Conservation (phyloP, 2,113 vertebrate species). For the Miniopterus natalensis region DNA sequence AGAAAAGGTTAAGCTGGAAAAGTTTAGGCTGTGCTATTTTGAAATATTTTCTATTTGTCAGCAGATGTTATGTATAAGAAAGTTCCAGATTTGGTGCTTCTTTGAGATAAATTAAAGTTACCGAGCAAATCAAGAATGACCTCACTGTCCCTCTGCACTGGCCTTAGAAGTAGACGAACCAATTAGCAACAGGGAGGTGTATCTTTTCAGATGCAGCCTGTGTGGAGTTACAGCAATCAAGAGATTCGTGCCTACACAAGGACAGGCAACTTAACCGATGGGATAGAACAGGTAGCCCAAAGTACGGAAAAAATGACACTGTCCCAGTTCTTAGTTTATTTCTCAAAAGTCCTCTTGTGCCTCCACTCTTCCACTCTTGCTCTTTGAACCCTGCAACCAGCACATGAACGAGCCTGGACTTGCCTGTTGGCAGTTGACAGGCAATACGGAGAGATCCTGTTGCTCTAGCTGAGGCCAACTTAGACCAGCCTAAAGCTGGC, state of each 20-base stretch:
- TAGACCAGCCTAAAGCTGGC: neutral
- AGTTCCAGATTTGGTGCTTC: neutral
- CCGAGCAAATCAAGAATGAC: neutral
- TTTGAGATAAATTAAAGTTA: conserved; percentile 25
- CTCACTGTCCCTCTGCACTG: neutral
- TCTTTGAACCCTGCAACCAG: neutral
- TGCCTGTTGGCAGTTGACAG: neutral
- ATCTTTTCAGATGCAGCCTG: neutral
- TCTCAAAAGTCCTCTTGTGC: neutral
- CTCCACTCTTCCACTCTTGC: neutral
- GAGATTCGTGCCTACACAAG: neutral
- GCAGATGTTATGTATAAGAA: neutral
- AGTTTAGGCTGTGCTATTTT: neutral
- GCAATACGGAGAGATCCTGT: neutral
- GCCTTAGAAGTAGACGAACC: neutral
- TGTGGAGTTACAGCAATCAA: neutral
- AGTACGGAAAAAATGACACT: neutral
- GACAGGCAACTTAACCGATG: neutral
- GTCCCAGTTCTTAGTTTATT: neutral
- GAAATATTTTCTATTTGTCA: neutral
- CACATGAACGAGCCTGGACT: neutral
- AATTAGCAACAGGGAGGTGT: neutral
- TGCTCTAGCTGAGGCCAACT: neutral
- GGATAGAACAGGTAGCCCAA: neutral
- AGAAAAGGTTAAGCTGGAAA: neutral